Conservation (phyloP, 2,113 vertebrate genomes). For the Crotophaga sulcirostris region DNA sequence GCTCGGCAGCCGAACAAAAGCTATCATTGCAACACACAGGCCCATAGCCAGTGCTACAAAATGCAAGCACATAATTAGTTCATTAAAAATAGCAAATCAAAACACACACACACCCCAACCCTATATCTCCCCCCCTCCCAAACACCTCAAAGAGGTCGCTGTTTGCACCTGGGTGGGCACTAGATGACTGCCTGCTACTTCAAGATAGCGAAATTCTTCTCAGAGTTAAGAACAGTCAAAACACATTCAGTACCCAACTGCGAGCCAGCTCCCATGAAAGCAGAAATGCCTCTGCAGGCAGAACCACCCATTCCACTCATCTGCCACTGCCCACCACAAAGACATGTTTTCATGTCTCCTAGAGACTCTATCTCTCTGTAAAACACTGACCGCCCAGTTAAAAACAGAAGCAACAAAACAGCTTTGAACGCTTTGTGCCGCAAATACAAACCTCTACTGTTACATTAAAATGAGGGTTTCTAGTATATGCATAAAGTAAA, state of each 20-base stretch:
- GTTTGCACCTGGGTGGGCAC: neutral
- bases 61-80: conserved; percentile 16
- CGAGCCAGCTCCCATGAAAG: neutral
- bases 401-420: neutral
- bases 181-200: neutral
- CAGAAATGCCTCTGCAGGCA: neutral
- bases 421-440: neutral
- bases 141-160: neutral
- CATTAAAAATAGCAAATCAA: neutral
- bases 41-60: conserved; percentile 95
- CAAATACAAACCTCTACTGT: neutral
- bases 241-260: neutral
- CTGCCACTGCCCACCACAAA: neutral
- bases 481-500: neutral
- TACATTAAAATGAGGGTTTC: neutral
- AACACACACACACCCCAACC: neutral
- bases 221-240: neutral
- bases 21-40: conserved; percentile 98
- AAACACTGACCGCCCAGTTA: neutral
- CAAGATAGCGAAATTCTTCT: neutral
- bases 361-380: neutral
- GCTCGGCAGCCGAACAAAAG: conserved; percentile 97
- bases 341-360: neutral
- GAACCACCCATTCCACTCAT: neutral
- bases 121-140: neutral